Evolutionary conservation across 53 echinoderm and acorn worm species (phyloP).

Genomic region (Temnopleurus reevesii): DNA sequence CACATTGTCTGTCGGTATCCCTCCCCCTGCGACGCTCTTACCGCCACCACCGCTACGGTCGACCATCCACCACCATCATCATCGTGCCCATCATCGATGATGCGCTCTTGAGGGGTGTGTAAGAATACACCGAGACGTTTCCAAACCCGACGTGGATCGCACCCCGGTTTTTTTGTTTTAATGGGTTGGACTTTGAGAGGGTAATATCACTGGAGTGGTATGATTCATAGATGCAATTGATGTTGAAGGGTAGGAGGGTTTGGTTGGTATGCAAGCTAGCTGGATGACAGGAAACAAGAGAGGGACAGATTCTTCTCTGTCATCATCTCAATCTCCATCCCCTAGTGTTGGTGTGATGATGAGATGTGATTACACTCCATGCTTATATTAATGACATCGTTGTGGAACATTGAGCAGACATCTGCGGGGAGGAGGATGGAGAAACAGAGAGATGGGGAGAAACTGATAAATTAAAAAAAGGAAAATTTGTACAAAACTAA

Average conservation of each 20-base stretch:
- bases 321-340: background rate
- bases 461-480: background rate
- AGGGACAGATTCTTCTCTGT: background rate
- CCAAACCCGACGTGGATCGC: constrained; percentile 19
- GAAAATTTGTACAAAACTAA: no score
- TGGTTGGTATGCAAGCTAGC: constrained; percentile 10
- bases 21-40: background rate
- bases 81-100: background rate
- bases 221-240: constrained; percentile 47
- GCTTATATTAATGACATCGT: constrained; percentile 24
- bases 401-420: background rate
- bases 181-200: constrained; percentile 36
- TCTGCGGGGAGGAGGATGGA: background rate
- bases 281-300: background rate
- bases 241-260: background rate
- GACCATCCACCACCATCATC: background rate
- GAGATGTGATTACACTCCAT: constrained; percentile 15
- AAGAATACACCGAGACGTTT: constrained; percentile 23
- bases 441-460: background rate
- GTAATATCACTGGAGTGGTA: constrained; percentile 40
- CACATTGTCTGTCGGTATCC: constrained; percentile 30
- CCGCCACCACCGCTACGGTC: background rate
- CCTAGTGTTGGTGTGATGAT: background rate
- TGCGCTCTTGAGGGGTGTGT: constrained; percentile 16
- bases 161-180: constrained; percentile 50